Evolutionary conservation across 2,888 invertebrate species (phyloP).

Genomic region (Leucania comma): DNA sequence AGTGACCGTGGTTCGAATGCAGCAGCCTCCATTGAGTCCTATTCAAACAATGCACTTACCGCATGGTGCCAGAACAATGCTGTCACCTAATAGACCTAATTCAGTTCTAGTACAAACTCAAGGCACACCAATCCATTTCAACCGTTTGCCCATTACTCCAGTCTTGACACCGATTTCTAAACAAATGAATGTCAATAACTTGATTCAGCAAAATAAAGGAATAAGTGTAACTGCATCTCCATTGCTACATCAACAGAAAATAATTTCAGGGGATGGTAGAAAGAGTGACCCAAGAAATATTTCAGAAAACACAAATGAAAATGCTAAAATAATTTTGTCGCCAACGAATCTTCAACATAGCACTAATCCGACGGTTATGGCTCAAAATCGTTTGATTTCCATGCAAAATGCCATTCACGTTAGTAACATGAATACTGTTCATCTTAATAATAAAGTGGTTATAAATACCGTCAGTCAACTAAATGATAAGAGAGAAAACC

Average conservation of each 20-base stretch:
- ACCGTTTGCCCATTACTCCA: conserved; percentile 91
- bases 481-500: conserved; percentile 82
- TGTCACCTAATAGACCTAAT: conserved; percentile 86
- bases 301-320: conserved; percentile 76
- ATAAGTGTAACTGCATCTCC: conserved; percentile 73
- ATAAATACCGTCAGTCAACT: conserved; percentile 78
- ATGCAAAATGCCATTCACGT: conserved; percentile 85
- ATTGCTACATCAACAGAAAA: conserved; percentile 82
- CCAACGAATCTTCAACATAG: conserved; percentile 81
- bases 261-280: conserved; percentile 77
- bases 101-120: conserved; percentile 88
- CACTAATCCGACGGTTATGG: conserved; percentile 83
- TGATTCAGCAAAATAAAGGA: conserved; percentile 82
- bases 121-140: conserved; percentile 86
- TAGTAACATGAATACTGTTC: conserved; percentile 79
- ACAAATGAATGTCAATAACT: conserved; percentile 88
- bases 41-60: conserved; percentile 86
- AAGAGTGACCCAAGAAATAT: conserved; percentile 77
- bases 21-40: conserved; percentile 86
- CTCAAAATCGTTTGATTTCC: conserved; percentile 86
- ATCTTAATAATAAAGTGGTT: conserved; percentile 83
- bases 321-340: conserved; percentile 85
- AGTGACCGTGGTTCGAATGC: conserved; percentile 89
- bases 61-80: conserved; percentile 81
- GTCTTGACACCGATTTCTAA: conserved; percentile 91